phyloP scores from a whole-genome alignment of 2,113 vertebrate genomes.

The Corythaeola cristata region DNA sequence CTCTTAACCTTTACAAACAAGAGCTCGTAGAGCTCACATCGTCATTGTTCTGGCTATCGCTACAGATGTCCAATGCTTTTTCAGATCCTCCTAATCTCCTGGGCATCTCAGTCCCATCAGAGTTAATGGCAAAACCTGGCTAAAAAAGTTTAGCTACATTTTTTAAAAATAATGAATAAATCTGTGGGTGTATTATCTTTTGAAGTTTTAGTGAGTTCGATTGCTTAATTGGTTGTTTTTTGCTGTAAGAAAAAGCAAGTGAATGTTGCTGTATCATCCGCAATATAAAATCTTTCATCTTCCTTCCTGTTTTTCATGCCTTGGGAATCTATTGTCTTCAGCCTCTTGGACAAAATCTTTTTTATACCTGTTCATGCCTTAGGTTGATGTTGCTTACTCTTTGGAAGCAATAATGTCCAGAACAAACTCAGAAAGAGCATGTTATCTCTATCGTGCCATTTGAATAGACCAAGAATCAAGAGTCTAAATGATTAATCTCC shows the following conservation, averaged over 20 bases:
- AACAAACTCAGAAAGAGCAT: neutral
- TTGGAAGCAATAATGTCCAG: neutral
- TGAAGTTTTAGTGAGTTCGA: neutral
- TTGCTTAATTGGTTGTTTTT: neutral
- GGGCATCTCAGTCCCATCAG: neutral
- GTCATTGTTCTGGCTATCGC: neutral
- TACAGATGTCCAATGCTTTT: neutral
- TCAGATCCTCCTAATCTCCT: neutral
- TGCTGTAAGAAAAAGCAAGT: neutral
- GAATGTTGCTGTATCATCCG: neutral
- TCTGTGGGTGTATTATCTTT: neutral
- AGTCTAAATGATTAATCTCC: conserved; percentile 1
- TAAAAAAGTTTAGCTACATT: neutral
- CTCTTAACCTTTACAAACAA: conserved; percentile 2
- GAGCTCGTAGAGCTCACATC: neutral
- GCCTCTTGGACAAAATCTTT: neutral
- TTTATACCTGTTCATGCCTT: neutral
- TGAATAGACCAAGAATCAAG: conserved; percentile 13
- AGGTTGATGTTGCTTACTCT: neutral
- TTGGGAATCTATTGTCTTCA: neutral
- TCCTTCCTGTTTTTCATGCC: neutral
- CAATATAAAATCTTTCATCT: neutral
- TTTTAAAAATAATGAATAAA: neutral
- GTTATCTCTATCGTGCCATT: neutral
- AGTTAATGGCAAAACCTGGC: neutral